Base-by-base conservation (phyloP, 2,797 vertebrate genomes). In the Erpetoichthys calabaricus region DNA sequence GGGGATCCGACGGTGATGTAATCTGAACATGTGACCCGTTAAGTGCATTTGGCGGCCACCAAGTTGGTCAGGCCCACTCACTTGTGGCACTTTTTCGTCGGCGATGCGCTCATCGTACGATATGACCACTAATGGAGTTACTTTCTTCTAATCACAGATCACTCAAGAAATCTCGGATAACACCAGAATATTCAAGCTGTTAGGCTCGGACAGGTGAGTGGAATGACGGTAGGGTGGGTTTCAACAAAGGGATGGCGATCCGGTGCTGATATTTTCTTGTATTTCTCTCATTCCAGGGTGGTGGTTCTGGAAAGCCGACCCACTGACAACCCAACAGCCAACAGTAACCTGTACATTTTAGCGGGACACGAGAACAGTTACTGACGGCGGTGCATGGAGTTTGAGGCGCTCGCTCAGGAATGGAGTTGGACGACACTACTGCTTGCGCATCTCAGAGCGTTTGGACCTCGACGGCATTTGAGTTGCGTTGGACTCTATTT, bases 361-460 rank as follows among this genome's bases (percentile, higher is more conserved):
- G 94, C 95, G 43, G 95, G 95, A 65, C 95, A 98, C 1, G 94
- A 98, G 73, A 98, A 98, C 89, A 98, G 94, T 81, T 98, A 97
- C 89, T 97, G 89, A 97, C 62, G 61, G 45, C 4, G 56, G 57
- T 47, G 47, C 46, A 2, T 58, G 64, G 60, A 60, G 6, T 56
- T 25, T 44, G 50, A 46, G 62, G 43, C 43, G 53, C 25, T 7
- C 42, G 53, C n/a, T 49, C 7, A 49, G n/a, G 47, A 49, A 49
- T 49, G 47, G 47, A 49, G 47, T 49, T n/a, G n/a, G 5, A 49
- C 60, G 65, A 67, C 74, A 66, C 70, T 80, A 67, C 78, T 53
- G 61, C 80, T 77, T 73, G 71, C 70, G 70, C 72, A 49, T 65
- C 69, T 61, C 6, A 9, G 71, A 72, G 75, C 64, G 76, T 68